Percentiles rank a stretch among this genome's conserved stretches.
These are phyloP conservation scores for Hypolimnas misippus DNA, from an alignment of 2,888 invertebrate genomes.

Conservation along the genomic window DNA sequence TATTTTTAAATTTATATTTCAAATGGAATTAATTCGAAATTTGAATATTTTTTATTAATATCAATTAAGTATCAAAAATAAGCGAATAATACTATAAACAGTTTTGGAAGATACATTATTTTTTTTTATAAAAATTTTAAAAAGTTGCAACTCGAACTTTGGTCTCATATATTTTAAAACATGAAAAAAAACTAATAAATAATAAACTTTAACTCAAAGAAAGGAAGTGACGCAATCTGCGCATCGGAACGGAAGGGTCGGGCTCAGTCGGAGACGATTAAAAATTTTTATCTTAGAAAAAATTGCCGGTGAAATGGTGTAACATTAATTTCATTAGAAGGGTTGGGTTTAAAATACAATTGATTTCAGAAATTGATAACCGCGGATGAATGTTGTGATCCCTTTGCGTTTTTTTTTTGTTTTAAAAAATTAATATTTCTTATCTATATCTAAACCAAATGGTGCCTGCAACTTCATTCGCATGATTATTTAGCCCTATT, in stretches of 20 bases:
- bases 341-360: conserved; percentile 39
- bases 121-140: neutral
- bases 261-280: conserved; percentile 57
- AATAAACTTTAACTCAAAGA: conserved; percentile 53
- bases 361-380: conserved; percentile 39
- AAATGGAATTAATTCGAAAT: too few species aligned
- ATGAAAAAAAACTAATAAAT: conserved; percentile 40
- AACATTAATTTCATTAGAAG: conserved; percentile 51
- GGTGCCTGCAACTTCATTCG: too few species aligned
- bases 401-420: neutral
- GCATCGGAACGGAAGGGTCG: conserved; percentile 55
- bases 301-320: conserved; percentile 57
- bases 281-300: conserved; percentile 72
- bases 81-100: neutral
- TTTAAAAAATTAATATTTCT: neutral
- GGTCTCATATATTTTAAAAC: conserved; percentile 16
- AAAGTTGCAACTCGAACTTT: neutral
- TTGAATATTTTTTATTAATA: too few species aligned
- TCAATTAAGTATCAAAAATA: conserved; percentile 2
- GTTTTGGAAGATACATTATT: neutral
- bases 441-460: neutral
- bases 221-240: conserved; percentile 59
- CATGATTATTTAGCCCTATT: too few species aligned
- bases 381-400: neutral
- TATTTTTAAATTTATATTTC: too few species aligned